Evolutionary conservation across 2,113 vertebrate species (phyloP).

Genomic region (Rhinolophus ferrumequinum): DNA sequence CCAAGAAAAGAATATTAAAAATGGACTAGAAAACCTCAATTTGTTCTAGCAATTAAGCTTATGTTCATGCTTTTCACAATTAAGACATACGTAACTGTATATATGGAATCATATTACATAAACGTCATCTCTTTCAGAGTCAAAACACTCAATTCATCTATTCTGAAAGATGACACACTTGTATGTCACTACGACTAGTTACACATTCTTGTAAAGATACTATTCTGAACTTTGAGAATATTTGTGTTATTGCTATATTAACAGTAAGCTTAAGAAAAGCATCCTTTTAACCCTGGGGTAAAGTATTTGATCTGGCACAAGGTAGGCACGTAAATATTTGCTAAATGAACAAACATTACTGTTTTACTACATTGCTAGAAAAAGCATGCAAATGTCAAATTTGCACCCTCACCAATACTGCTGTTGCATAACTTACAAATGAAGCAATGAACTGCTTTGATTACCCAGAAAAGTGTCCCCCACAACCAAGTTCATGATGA

Average conservation of each 20-base stretch:
- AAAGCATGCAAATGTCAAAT: not conserved
- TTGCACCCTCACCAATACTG: not conserved
- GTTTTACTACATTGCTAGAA: not conserved
- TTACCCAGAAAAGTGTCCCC: not conserved
- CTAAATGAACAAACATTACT: not conserved
- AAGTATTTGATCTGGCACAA: not conserved
- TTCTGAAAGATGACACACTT: not conserved
- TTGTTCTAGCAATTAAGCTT: conserved; percentile 22
- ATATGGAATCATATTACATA: not conserved
- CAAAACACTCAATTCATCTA: not conserved
- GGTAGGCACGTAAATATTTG: not conserved
- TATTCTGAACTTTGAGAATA: not conserved
- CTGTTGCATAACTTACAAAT: not conserved
- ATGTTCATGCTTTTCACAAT: not conserved
- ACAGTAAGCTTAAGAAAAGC: not conserved
- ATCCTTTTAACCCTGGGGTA: not conserved
- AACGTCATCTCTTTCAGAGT: not conserved
- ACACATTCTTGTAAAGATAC: not conserved
- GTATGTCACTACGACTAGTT: not conserved
- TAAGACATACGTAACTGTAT: not conserved
- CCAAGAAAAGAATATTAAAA: conserved; percentile 47
- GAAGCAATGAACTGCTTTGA: not conserved
- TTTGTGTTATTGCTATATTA: not conserved
- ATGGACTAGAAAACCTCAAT: not conserved
- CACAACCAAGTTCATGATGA: not conserved